Base-by-base conservation (phyloP, 2,888 invertebrate genomes). In the Agrotis puta region DNA sequence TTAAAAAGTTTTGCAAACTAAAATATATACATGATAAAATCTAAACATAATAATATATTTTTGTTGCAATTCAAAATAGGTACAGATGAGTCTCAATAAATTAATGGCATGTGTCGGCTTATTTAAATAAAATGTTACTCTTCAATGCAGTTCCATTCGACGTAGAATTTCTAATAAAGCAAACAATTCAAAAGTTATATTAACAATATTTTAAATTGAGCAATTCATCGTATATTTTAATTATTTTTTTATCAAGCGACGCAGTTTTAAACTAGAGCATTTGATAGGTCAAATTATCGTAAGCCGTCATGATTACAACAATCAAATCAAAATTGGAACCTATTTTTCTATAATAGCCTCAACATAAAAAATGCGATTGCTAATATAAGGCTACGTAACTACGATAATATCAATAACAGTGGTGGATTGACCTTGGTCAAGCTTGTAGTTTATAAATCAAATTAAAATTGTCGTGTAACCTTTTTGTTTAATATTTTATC, bases 381-480 rank as follows among this genome's bases (percentile, higher is more conserved):
- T 75, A 61, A 63, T 68, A 73, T 69, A 77, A 63, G 53, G 62
- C 64, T 72, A n/a, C 50, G 57, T 73, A 61, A 68, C 61, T 61
- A 27, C 58, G 71, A 71, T 65, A 53, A 68, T 80, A 76, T 76
- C 64, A 65, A 68, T 75, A 78, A 69, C 58, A 50, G n/a, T 24
- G 7, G 58, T 50, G 14, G 27, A 57, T 62, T 48, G 56, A 71
- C 82, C 80, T 80, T 71, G 71, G 65, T 71, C 58, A 71, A 61
- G 59, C 64, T 66, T 73, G 18, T 51, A 70, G 51, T 66, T 63
- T 70, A 74, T 73, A 67, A 77, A 80, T 73, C 64, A 74, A 67
- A 71, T 67, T 56, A 75, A 70, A 72, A 50, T 27, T 70, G 54
- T 66, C 58, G 51, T 69, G 62, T 71, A 14, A 63, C 56, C 59